Base-by-base conservation (phyloP, 2,797 vertebrate species). In the Molossus alvarezi region DNA sequence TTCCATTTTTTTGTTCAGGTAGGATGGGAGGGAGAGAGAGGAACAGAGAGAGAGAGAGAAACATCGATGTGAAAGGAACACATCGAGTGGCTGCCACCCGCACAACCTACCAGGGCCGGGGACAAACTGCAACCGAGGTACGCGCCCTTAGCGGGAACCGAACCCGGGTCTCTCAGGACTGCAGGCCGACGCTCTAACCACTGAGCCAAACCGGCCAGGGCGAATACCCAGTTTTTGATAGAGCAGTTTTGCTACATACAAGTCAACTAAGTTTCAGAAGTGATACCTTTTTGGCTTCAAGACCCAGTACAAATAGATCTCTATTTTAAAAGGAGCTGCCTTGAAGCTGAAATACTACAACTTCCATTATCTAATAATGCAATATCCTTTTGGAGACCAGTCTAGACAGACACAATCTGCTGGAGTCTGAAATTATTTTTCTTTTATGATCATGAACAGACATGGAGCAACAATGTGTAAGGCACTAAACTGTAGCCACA, bases 361-460 rank as follows among this genome's bases (percentile, higher is more conserved):
- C 51, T 64, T 86, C 77, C 53, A 90, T 97, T 95, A 97, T 92
- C 79, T 89, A 91, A 93, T 95, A 96, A 94, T 83, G 48, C 48
- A 95, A 95, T 95, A 95, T 80, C 53, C 81, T 88, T 95, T 79
- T 55, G 90, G 67, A 97, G 97, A 94, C 84, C 71, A 94, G 95
- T 97, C 95, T 97, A 97, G 95, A 97, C 96, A 97, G 71, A 93
- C 55, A 79, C 9, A 29, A 95, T 93, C 94, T 95, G 55, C 62
- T 84, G 62, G 48, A 90, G 88, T 83, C 95, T 55, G 18, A 94
- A 90, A 96, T 27, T 29, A 3, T 27, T 94, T 88, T 91, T 37
- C 89, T 95, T 95, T 96, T 96, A 91, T 75, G 94, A 65, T 75
- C 85, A 90, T 37, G 72, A 94, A 82, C 96, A 97, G 97, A 97